Evolutionary conservation across 2,113 vertebrate genomes (phyloP).

Genomic region (Sylvicapra grimmia): DNA sequence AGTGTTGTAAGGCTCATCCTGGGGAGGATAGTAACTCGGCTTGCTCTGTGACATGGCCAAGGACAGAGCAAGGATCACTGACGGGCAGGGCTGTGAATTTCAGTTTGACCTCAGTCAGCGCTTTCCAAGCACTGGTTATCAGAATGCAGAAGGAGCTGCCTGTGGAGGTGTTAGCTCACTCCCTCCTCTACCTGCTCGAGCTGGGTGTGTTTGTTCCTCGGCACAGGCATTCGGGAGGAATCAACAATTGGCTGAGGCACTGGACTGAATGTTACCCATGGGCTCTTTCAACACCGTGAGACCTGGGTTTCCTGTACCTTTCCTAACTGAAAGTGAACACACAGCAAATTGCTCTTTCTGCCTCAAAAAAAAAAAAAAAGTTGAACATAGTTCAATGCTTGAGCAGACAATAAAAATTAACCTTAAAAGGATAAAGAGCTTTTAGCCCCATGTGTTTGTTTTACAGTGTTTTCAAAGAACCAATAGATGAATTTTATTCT

Average conservation of each 20-base stretch:
- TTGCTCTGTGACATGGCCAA: not conserved
- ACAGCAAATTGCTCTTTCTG: not conserved
- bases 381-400: not conserved
- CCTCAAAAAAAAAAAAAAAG: not conserved
- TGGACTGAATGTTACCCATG: not conserved
- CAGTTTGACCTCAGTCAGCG: not conserved
- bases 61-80: not conserved
- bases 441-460: not conserved
- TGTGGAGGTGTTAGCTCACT: not conserved
- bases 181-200: no score
- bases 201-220: not conserved
- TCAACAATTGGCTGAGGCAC: not conserved
- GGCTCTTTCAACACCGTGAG: not conserved
- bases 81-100: not conserved
- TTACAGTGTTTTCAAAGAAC: slow-evolving; percentile 44
- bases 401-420: slow-evolving; percentile 2
- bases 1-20: not conserved
- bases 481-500: slow-evolving; percentile 29
- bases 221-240: not conserved
- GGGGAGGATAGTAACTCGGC: not conserved
- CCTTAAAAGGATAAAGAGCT: not conserved
- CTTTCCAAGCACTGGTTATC: not conserved
- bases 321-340: not conserved
- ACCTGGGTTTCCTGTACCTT: not conserved
- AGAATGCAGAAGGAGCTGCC: not conserved